These are phyloP conservation scores for Hirundichthys speculiger DNA, from an alignment of 2,113 vertebrate species.

Conservation along the genomic window DNA sequence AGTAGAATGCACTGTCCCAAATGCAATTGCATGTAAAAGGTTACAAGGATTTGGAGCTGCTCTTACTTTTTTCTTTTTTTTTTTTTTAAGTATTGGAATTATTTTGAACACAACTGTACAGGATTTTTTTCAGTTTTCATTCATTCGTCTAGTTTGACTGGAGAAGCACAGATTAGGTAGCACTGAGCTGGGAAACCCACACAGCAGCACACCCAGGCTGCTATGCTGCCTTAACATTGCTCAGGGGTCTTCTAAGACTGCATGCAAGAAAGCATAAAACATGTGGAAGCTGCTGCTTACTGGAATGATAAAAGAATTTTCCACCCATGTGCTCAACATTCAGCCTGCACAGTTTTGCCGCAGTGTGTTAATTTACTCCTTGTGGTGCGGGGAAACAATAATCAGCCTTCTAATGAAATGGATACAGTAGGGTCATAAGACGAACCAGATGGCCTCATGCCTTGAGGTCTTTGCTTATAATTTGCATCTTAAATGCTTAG, in stretches of 20 bases:
- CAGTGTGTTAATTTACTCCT: slow-evolving; percentile 21
- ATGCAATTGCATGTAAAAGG: too few species aligned
- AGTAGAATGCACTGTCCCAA: too few species aligned
- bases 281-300: slow-evolving; percentile 7
- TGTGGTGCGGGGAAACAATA: slow-evolving; percentile 30
- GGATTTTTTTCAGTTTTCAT: too few species aligned
- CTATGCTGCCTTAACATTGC: neutral
- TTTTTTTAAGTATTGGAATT: too few species aligned
- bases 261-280: slow-evolving; percentile 5
- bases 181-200: too few species aligned
- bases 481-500: slow-evolving; percentile 36
- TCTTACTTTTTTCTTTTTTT: too few species aligned
- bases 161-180: too few species aligned
- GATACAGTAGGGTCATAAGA: slow-evolving; percentile 35
- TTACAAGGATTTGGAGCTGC: too few species aligned
- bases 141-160: too few species aligned
- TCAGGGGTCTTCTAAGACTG: neutral
- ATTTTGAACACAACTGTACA: too few species aligned
- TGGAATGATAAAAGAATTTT: neutral
- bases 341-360: slow-evolving; percentile 7
- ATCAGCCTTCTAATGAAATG: slow-evolving; percentile 53
- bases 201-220: too few species aligned
- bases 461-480: slow-evolving; percentile 50
- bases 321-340: neutral
- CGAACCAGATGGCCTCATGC: slow-evolving; percentile 44